phyloP scores from a whole-genome alignment of 2,113 vertebrate genomes.

The Nanorana parkeri region DNA sequence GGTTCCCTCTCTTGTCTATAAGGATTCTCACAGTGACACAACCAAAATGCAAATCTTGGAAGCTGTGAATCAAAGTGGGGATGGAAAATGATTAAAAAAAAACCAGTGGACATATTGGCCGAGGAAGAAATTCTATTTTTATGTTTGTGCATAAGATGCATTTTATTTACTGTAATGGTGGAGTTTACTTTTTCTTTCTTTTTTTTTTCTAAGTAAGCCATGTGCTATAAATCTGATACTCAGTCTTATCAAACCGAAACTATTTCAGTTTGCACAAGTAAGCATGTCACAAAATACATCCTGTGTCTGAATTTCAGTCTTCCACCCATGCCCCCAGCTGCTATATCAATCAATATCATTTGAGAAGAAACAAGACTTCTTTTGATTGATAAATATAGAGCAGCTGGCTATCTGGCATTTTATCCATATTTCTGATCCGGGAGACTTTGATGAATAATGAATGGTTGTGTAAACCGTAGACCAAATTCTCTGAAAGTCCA shows the following conservation, averaged over 20 bases:
- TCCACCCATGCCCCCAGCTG: too few species aligned
- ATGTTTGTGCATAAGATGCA: slow-evolving; percentile 17
- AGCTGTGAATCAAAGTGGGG: slow-evolving; percentile 40
- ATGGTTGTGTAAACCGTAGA: neutral
- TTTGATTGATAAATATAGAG: slow-evolving; percentile 14
- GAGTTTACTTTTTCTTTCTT: too few species aligned
- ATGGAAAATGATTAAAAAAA: slow-evolving; percentile 36
- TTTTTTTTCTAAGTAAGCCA: too few species aligned
- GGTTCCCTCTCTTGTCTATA: slow-evolving; percentile 75
- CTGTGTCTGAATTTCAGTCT: too few species aligned
- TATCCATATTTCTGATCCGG: neutral
- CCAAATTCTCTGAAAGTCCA: too few species aligned
- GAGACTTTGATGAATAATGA: slow-evolving; percentile 1
- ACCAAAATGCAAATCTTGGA: slow-evolving; percentile 63
- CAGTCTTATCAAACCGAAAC: too few species aligned
- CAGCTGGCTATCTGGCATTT: neutral
- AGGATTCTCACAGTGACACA: slow-evolving; percentile 65
- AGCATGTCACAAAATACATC: too few species aligned
- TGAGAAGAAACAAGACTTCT: neutral
- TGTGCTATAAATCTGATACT: too few species aligned
- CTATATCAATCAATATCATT: too few species aligned
- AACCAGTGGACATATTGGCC: slow-evolving; percentile 28
- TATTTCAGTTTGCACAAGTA: too few species aligned
- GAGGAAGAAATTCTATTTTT: slow-evolving; percentile 23
- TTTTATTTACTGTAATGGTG: neutral